Evolutionary conservation across 2,113 vertebrate species (phyloP), one percentile per base, ranked within the genome.

Genomic region (Phyllostomus discolor): DNA sequence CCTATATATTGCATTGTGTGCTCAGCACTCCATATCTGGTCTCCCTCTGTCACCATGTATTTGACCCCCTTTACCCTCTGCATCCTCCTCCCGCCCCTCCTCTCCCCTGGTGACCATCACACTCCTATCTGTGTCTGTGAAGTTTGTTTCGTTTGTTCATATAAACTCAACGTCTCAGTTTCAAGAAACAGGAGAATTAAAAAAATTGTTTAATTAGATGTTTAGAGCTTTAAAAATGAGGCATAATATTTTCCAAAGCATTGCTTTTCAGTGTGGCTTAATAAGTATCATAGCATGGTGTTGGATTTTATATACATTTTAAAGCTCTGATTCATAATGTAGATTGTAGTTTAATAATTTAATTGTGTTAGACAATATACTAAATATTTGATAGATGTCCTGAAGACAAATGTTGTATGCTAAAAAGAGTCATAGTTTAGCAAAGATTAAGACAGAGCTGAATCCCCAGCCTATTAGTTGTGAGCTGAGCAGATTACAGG

Each of bases 401-500:
- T 82, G 48, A 97, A 96, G 97, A 98, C 76, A 97, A 97, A 97
- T 97, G 97, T 94, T 96, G 41, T 88, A 67, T 97, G 87, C 73
- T 92, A 90, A 96, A 91, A 95, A 82, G 57, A 96, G 87, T 95
- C 75, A 70, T 81, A 97, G 95, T 98, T 99, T 98, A 98, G 98
- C 98, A 87, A 98, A 98, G 98, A 99, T 99, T 98, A 98, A 98
- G 98, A 98, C 98, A 98, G 98, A 98, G 94, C 96, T 96, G 98
- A 98, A 97, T 98, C 98, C 98, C 96, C 97, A 97, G 97, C 96
- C 98, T 98, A 97, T 98, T 98, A 98, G 98, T 98, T 98, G 98
- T 97, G 98, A 98, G 97, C 98, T 99, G 98, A 99, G 98, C 92
- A 95, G 98, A 99, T 99, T 99, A 99, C 95, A 98, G 96, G 95